A percentile compares a stretch with the other conserved stretches of the same genome.
phyloP scores from a whole-genome alignment of 2,113 vertebrate genomes.

The Heterochromis multidens region DNA sequence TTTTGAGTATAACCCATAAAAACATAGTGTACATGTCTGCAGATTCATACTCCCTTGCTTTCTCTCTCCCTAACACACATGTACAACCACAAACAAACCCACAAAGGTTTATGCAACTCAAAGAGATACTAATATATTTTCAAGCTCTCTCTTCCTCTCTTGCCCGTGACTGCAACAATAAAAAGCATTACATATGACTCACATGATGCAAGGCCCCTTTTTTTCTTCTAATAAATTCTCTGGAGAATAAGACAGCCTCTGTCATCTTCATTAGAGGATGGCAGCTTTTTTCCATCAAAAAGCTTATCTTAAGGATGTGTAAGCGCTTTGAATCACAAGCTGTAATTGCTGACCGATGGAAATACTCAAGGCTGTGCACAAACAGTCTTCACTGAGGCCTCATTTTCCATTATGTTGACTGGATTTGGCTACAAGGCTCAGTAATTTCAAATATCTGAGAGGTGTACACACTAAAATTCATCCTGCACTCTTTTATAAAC shows the following conservation, averaged over 20 bases:
- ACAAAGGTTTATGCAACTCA: slow-evolving; percentile 23
- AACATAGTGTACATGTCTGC: neutral
- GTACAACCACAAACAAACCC: neutral
- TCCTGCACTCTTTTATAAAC: slow-evolving; percentile 18
- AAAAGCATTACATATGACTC: slow-evolving; percentile 62
- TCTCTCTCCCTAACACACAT: neutral
- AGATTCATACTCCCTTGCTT: neutral
- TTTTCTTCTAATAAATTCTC: slow-evolving; percentile 40
- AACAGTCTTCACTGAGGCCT: slow-evolving; percentile 31
- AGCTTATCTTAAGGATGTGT: slow-evolving; percentile 34
- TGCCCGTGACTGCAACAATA: slow-evolving; percentile 44
- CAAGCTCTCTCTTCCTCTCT: slow-evolving; percentile 20
- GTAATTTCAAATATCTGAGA: slow-evolving; percentile 53
- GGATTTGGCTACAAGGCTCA: slow-evolving; percentile 56
- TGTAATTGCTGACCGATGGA: slow-evolving; percentile 63
- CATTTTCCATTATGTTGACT: slow-evolving; percentile 35
- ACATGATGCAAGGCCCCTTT: slow-evolving; percentile 57
- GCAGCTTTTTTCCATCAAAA: slow-evolving; percentile 47
- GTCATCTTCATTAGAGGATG: slow-evolving; percentile 59
- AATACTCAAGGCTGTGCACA: slow-evolving; percentile 43
- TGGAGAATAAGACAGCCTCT: slow-evolving; percentile 10
- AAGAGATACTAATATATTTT: slow-evolving; percentile 51
- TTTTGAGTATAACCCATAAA: neutral
- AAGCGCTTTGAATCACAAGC: slow-evolving; percentile 54
- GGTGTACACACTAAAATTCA: slow-evolving; percentile 27